These are phyloP conservation scores for Anneissia japonica DNA, from an alignment of 35 echinoderm and acorn worm species.

Conservation along the genomic window DNA sequence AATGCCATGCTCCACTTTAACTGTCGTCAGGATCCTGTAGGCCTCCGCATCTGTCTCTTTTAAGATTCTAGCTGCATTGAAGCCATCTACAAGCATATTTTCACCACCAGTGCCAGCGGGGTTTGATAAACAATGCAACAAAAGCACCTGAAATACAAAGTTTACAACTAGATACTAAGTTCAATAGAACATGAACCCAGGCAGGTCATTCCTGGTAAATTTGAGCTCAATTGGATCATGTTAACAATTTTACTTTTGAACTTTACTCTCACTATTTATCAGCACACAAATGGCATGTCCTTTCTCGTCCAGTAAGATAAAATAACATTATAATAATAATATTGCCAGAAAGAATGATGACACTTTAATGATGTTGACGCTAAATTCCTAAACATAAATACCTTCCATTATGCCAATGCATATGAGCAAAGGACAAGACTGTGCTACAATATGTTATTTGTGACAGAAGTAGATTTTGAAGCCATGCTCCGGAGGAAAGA, in stretches of 20 bases:
- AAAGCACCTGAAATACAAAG: constrained; percentile 32
- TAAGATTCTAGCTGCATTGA: constrained; percentile 65
- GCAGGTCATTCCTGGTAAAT: background rate
- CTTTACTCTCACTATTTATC: background rate
- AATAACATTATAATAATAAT: background rate
- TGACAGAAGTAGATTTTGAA: no score
- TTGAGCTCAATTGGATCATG: background rate
- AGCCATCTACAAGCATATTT: constrained; percentile 67
- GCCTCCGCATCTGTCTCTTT: constrained; percentile 57
- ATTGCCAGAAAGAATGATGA: no score
- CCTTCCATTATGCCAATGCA: no score
- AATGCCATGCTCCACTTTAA: constrained; percentile 41
- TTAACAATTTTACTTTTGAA: background rate
- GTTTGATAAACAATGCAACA: constrained; percentile 71
- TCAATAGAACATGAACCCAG: background rate
- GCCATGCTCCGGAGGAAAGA: no score
- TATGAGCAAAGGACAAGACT: no score
- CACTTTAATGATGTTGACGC: no score
- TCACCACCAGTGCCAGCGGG: constrained; percentile 59
- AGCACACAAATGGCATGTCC: background rate
- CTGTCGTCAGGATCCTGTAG: constrained; percentile 39
- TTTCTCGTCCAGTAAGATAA: background rate
- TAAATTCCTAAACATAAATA: no score
- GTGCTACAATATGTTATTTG: no score
- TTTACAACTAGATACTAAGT: no score